Conservation (phyloP, 2,797 vertebrate genomes). For the Myotis pilosus region DNA sequence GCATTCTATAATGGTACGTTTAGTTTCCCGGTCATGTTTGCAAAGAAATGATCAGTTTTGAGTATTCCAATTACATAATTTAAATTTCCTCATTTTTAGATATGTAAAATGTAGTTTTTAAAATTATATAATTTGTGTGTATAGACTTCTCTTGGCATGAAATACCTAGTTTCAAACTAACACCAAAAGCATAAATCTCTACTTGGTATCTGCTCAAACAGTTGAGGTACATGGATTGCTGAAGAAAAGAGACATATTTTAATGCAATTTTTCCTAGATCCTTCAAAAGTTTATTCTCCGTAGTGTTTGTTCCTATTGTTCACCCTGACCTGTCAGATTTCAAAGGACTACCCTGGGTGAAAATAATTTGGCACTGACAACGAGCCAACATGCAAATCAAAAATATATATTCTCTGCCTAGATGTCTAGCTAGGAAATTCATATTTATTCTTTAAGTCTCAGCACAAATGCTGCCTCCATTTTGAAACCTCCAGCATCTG, state of each 20-base stretch:
- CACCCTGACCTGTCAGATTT: not conserved
- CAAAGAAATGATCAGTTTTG: slow-evolving; percentile 25
- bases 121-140: not conserved
- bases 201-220: not conserved
- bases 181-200: not conserved
- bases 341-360: not conserved
- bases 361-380: not conserved
- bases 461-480: not conserved
- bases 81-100: not conserved
- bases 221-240: not conserved
- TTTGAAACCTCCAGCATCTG: not conserved
- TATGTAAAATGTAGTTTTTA: not conserved
- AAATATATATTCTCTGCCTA: not conserved
- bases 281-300: not conserved
- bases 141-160: not conserved
- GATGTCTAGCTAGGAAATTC: not conserved
- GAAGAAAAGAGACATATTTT: not conserved
- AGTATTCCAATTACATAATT: not conserved
- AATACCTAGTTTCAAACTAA: not conserved
- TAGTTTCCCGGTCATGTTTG: not conserved
- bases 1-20: not conserved
- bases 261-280: not conserved
- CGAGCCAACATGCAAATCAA: not conserved
- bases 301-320: not conserved
- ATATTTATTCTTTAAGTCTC: not conserved